Percentiles rank a stretch among this genome's conserved stretches.
Evolutionary conservation across 2,888 invertebrate species (phyloP).

Genomic region (Yponomeuta evonymella): DNA sequence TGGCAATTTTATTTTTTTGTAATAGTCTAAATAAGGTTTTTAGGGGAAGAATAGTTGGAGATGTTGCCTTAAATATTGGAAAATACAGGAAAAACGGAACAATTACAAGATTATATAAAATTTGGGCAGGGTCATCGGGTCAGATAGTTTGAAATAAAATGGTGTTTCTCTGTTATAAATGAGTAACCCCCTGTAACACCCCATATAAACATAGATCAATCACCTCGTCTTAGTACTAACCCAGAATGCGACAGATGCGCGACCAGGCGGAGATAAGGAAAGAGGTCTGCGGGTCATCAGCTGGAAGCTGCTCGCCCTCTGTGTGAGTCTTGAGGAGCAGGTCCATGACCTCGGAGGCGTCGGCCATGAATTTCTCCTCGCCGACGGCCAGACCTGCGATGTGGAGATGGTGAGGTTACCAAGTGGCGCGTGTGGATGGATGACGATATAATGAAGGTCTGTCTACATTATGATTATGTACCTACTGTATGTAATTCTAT

Average conservation of each 20-base stretch:
- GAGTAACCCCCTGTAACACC: too few relatives aligned
- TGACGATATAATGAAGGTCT: constrained; percentile 15
- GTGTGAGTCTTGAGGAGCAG: constrained; percentile 93
- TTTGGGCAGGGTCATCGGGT: too few relatives aligned
- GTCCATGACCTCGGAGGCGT: constrained; percentile 97
- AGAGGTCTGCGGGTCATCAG: constrained; percentile 97
- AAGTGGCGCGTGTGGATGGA: constrained; percentile 15
- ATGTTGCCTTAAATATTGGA: too few relatives aligned
- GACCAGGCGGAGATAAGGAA: constrained; percentile 99
- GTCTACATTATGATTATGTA: constrained; percentile 10
- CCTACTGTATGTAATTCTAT: too few relatives aligned
- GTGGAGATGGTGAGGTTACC: constrained; percentile 14
- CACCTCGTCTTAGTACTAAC: constrained; percentile 29
- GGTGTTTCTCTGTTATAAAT: too few relatives aligned
- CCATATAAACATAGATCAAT: not conserved
- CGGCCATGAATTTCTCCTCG: constrained; percentile 88
- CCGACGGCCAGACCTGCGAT: constrained; percentile 81
- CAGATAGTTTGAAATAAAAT: not conserved
- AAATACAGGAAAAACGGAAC: too few relatives aligned
- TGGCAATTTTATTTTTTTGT: too few relatives aligned
- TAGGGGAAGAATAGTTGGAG: too few relatives aligned
- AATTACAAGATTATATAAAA: too few relatives aligned
- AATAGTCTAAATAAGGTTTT: too few relatives aligned
- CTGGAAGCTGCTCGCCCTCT: constrained; percentile 88
- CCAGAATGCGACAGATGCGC: constrained; percentile 95